phyloP scores from a whole-genome alignment of 1,140 invertebrate genomes.

The Pantala flavescens region DNA sequence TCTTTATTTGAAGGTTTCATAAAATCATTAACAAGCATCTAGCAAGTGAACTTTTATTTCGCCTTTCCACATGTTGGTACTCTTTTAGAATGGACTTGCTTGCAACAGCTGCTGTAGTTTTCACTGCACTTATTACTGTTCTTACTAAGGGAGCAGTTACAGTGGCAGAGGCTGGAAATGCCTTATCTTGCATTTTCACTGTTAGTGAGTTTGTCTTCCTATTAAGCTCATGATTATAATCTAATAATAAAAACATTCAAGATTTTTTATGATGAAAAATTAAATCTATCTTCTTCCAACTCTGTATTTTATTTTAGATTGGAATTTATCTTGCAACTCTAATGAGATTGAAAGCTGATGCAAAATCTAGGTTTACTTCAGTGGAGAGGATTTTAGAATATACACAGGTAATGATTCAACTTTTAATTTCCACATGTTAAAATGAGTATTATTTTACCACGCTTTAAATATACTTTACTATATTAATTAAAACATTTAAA shows the following conservation, averaged over 20 bases:
- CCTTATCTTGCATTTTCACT: constrained; percentile 38
- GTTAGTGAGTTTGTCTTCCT: constrained; percentile 25
- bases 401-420: constrained; percentile 36
- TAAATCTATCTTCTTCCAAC: too few relatives aligned
- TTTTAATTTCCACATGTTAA: background rate
- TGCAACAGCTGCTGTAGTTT: constrained; percentile 30
- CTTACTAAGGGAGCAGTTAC: constrained; percentile 33
- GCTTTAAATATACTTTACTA: background rate
- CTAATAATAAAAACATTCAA: too few relatives aligned
- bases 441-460: background rate
- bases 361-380: constrained; percentile 67
- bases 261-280: too few relatives aligned
- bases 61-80: constrained; percentile 35
- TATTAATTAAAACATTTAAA: background rate
- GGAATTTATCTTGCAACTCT: background rate
- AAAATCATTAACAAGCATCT: constrained; percentile 26
- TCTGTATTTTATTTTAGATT: too few relatives aligned
- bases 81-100: constrained; percentile 36
- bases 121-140: constrained; percentile 37
- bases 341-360: constrained; percentile 44
- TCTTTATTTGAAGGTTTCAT: constrained; percentile 25
- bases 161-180: constrained; percentile 42
- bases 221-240: too few relatives aligned
- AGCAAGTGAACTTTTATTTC: constrained; percentile 26
- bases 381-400: constrained; percentile 72